Conservation (phyloP, 2,888 invertebrate genomes). For the Cryptus viduatorius region DNA sequence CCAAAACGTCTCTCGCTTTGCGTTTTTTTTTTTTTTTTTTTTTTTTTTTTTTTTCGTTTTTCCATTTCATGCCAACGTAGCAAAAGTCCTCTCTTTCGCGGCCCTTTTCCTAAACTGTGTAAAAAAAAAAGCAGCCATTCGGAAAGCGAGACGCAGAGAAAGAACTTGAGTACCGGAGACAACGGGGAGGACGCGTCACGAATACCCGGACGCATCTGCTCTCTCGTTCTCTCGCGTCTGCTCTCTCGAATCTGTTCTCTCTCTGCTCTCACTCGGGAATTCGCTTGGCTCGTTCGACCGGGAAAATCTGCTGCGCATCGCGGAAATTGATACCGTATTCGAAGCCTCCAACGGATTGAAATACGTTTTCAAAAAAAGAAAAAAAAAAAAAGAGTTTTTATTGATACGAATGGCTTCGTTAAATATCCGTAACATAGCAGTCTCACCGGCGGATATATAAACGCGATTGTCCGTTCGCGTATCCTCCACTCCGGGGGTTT, state of each 20-base stretch:
- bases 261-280: slow-evolving; percentile 28
- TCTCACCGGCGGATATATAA: slow-evolving; percentile 31
- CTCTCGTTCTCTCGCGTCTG: too few relatives aligned
- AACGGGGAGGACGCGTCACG: slow-evolving; percentile 22
- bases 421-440: slow-evolving; percentile 64
- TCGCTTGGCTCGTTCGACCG: slow-evolving; percentile 51
- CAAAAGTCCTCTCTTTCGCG: slow-evolving; percentile 4
- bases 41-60: slow-evolving; percentile 26
- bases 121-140: neutral
- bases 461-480: slow-evolving; percentile 27
- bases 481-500: neutral
- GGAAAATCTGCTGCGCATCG: slow-evolving; percentile 45
- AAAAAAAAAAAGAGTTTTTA: slow-evolving; percentile 50
- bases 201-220: slow-evolving; percentile 9
- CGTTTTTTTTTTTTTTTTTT: neutral
- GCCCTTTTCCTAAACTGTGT: slow-evolving; percentile 16
- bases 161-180: slow-evolving; percentile 5
- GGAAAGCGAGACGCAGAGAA: slow-evolving; percentile 14
- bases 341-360: slow-evolving; percentile 14
- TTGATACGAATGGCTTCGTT: slow-evolving; percentile 72
- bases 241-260: too few relatives aligned
- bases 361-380: slow-evolving; percentile 19
- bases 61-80: slow-evolving; percentile 28
- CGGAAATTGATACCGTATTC: slow-evolving; percentile 65
- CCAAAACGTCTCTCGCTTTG: neutral